These are phyloP conservation scores for Thalassaphorura encarpata DNA, from an alignment of 1,140 invertebrate species.

Conservation along the genomic window DNA sequence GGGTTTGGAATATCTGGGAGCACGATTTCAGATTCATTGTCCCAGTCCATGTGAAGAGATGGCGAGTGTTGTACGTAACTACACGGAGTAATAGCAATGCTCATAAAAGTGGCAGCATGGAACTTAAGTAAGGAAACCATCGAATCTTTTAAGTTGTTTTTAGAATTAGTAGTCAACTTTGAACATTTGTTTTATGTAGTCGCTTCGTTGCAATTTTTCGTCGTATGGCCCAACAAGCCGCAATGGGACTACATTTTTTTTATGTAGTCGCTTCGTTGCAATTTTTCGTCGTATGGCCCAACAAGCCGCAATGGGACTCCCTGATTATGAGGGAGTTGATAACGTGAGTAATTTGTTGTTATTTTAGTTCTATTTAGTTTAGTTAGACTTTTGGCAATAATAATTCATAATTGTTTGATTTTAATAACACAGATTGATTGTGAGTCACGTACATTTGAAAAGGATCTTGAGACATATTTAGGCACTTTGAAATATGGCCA, in stretches of 20 bases:
- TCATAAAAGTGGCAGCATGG: not conserved
- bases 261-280: too few species aligned
- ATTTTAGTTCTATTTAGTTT: not conserved
- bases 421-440: not conserved
- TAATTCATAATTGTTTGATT: not conserved
- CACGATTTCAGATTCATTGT: not conserved
- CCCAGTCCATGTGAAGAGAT: not conserved
- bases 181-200: too few species aligned
- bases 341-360: too few species aligned
- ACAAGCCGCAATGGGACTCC: too few species aligned
- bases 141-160: too few species aligned
- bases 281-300: too few species aligned
- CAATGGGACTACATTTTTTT: too few species aligned
- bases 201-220: too few species aligned
- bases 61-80: not conserved
- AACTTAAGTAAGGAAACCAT: not conserved
- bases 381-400: not conserved
- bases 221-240: too few species aligned
- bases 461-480: not conserved
- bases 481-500: not conserved
- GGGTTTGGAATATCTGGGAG: constrained; percentile 3
- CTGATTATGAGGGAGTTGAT: too few species aligned
- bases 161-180: too few species aligned
- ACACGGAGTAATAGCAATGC: not conserved
- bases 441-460: not conserved